Conservation (phyloP, 2,888 invertebrate genomes). For the Vandiemenella viatica region DNA sequence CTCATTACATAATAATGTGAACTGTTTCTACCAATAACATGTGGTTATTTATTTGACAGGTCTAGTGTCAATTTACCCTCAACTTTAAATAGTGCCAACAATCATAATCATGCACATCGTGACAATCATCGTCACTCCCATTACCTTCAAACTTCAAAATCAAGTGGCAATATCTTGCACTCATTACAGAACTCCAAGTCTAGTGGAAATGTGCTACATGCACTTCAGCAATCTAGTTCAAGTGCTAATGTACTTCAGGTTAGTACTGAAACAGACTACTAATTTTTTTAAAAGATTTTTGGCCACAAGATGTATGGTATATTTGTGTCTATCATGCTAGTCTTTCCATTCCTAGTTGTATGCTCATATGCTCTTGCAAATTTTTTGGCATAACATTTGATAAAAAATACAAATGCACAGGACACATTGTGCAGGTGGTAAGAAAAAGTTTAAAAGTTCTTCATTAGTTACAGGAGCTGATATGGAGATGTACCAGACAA, state of each 20-base stretch:
- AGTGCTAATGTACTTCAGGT: constrained; percentile 44
- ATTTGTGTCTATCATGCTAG: too few relatives aligned
- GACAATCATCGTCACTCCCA: constrained; percentile 1
- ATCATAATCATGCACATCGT: background rate
- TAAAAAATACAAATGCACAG: too few relatives aligned
- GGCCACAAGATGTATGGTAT: too few relatives aligned
- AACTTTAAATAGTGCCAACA: constrained; percentile 24
- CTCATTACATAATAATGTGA: background rate
- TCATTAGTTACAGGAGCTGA: too few relatives aligned
- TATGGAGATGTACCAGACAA: too few relatives aligned
- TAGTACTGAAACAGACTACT: too few relatives aligned
- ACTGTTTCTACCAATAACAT: background rate
- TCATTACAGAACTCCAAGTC: constrained; percentile 53
- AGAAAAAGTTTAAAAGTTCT: too few relatives aligned
- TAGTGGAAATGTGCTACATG: constrained; percentile 42
- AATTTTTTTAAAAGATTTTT: too few relatives aligned
- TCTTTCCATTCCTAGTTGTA: too few relatives aligned
- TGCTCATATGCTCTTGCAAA: too few relatives aligned
- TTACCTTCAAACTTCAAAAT: constrained; percentile 32
- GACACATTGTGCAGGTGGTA: too few relatives aligned
- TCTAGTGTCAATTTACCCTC: constrained; percentile 21
- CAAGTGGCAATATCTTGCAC: constrained; percentile 25
- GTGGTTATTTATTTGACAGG: constrained; percentile 9
- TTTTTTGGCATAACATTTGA: too few relatives aligned
- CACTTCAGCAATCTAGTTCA: constrained; percentile 35